These are phyloP conservation scores for Vidua macroura DNA, from an alignment of 2,113 vertebrate species.

Conservation along the genomic window DNA sequence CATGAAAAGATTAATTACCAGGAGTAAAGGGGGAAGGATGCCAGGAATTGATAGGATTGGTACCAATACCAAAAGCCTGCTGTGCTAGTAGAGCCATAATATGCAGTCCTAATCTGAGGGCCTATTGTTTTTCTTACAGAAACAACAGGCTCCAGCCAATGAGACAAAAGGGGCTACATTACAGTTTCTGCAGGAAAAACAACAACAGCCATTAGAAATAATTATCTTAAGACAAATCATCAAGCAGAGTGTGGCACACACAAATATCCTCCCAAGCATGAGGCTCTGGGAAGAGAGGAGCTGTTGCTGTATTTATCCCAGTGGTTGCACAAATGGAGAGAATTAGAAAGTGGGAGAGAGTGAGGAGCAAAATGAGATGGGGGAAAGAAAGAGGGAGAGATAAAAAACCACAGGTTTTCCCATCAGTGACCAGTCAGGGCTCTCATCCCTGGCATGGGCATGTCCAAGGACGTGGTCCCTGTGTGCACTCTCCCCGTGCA, in stretches of 20 bases:
- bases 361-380: background rate
- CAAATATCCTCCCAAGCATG: conserved; percentile 54
- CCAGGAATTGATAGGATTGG: conserved; percentile 82
- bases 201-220: conserved; percentile 71
- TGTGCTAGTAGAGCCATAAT: conserved; percentile 77
- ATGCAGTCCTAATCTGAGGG: conserved; percentile 75
- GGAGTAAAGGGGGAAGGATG: conserved; percentile 77
- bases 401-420: background rate
- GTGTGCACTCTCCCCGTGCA: fast-evolving
- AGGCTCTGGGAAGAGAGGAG: conserved; percentile 12
- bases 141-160: conserved; percentile 76
- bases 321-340: background rate
- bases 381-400: background rate
- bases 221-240: conserved; percentile 62
- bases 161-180: conserved; percentile 72
- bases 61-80: conserved; percentile 76
- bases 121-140: conserved; percentile 76
- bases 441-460: background rate
- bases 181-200: conserved; percentile 72
- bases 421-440: fast-evolving
- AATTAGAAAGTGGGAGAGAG: background rate
- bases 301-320: conserved; percentile 39
- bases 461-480: fast-evolving
- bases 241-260: conserved; percentile 33
- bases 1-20: conserved; percentile 85